A percentile compares a stretch with the other conserved stretches of the same genome.
These are phyloP conservation scores for Epizoanthus rinbou DNA, from an alignment of 92 coral and sea anemone genomes.

Conservation along the genomic window DNA sequence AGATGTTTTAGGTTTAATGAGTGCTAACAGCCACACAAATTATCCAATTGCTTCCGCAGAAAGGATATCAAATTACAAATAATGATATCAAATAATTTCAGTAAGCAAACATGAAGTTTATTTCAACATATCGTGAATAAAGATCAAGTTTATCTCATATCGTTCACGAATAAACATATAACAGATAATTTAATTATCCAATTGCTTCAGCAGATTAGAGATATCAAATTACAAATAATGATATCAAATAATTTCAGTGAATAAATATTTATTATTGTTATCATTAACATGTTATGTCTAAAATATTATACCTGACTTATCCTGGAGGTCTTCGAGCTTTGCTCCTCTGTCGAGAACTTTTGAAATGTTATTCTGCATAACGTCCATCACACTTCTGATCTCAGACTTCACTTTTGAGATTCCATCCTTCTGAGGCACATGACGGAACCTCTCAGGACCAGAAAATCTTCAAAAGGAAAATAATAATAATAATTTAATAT, in stretches of 20 bases:
- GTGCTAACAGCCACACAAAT: too few species aligned
- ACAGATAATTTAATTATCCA: too few species aligned
- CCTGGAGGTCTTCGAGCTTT: slow-evolving; percentile 94
- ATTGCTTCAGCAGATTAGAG: too few species aligned
- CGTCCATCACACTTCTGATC: slow-evolving; percentile 83
- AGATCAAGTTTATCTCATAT: too few species aligned
- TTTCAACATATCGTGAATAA: too few species aligned
- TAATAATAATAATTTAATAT: background rate
- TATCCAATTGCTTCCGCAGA: too few species aligned
- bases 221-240: background rate
- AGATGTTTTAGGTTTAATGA: too few species aligned
- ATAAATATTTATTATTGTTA: background rate
- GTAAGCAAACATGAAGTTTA: too few species aligned
- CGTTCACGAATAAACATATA: too few species aligned
- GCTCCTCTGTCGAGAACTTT: slow-evolving; percentile 96
- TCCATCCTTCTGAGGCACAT: slow-evolving; percentile 72
- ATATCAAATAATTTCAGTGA: too few species aligned
- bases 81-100: too few species aligned
- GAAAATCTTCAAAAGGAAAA: slow-evolving; percentile 65
- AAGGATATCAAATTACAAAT: background rate
- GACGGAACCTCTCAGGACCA: slow-evolving; percentile 69
- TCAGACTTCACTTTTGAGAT: slow-evolving; percentile 87
- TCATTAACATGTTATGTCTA: too few species aligned
- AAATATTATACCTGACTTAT: slow-evolving; percentile 79
- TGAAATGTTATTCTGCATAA: slow-evolving; percentile 92